Base-by-base conservation (phyloP, 2,888 invertebrate genomes). In the Drosophila imparisetae region DNA sequence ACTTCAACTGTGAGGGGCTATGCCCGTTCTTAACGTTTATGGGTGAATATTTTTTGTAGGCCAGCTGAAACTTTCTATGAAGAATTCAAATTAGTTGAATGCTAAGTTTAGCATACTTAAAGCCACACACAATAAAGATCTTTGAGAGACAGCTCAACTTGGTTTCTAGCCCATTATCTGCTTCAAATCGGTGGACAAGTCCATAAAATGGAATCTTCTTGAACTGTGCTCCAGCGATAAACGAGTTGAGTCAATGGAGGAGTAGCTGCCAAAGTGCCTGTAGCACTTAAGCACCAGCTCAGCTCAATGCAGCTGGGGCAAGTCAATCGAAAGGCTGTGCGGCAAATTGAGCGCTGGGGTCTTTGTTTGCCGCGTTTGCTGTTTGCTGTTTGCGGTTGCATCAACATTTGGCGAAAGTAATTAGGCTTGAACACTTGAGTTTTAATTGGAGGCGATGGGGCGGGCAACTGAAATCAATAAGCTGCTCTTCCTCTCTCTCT, bases 341-440 rank as follows among this genome's bases (percentile, higher is more conserved):
- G 45, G 36, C 48, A 62, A 66, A 61, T 61, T 58, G 29, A 57
- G 60, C 11, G 48, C 21, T 21, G 4, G 8, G 5, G 5, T 2
- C 18, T 57, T 50, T 59, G 69, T 29, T 32, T 53, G 49, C 57
- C 42, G 27, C 27, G 8, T 29, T 29, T 32, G 49, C 57, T 29
- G 38, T 38, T 21, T 18, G n/a, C 24, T 40, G 45, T 68, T 72
- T 69, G 72, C 57, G 69, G 54, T 78, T 72, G 54, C 69, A 53
- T 69, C 61, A 72, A 75, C 61, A 71, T 73, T 52, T 49, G 36
- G 66, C 52, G 67, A 69, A 15, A 65, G 82, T 78, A 86, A 85
- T 86, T 86, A 78, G 82, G 85, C 85, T 67, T 74, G 66, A 75
- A 57, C 62, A 73, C 78, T 76, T 68, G 84, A 70, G 64, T 86